Evolutionary conservation across 2,797 vertebrate species (phyloP).

Genomic region (Eremophila alpestris): DNA sequence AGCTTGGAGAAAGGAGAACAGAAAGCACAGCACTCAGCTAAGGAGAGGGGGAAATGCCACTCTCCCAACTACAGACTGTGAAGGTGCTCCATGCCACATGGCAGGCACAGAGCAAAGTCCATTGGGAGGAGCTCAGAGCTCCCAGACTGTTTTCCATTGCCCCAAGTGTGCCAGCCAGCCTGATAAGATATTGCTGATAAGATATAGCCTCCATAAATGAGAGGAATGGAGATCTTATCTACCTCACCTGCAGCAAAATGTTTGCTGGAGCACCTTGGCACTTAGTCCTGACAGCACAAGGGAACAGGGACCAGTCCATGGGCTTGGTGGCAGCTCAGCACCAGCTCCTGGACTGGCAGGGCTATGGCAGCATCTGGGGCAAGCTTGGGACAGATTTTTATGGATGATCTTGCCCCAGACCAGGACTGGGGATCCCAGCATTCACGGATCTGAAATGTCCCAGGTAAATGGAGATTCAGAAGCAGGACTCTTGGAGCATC

Average conservation of each 20-base stretch:
- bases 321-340: background rate
- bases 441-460: background rate
- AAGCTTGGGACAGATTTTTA: background rate
- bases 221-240: background rate
- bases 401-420: background rate
- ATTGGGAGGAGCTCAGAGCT: background rate
- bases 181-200: background rate
- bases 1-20: background rate
- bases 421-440: background rate
- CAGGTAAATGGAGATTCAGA: background rate
- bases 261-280: background rate
- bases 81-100: background rate
- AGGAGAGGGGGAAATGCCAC: background rate
- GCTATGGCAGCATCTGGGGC: background rate
- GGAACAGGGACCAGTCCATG: fast-evolving
- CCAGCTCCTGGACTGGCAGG: background rate
- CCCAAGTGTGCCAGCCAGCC: background rate
- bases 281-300: fast-evolving
- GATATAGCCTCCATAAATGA: background rate
- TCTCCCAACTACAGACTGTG: background rate
- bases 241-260: background rate
- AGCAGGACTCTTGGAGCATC: background rate
- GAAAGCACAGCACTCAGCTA: background rate
- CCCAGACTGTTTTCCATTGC: background rate
- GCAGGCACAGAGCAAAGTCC: background rate